phyloP scores from a whole-genome alignment of 2,113 vertebrate species.

The Zootoca vivipara region DNA sequence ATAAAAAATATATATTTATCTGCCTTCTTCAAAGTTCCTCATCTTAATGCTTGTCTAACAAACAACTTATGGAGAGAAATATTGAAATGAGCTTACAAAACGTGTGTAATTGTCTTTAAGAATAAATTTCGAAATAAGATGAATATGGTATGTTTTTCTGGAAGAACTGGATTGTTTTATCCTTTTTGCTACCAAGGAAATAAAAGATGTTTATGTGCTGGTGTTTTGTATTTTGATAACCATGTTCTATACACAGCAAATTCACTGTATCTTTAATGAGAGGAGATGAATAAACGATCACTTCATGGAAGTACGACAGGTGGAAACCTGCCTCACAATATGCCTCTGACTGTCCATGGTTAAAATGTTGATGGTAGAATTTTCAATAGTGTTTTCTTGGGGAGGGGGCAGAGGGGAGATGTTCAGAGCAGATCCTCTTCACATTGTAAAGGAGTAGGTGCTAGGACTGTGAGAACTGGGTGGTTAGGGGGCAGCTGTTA shows the following conservation, averaged over 20 bases:
- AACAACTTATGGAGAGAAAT: background rate
- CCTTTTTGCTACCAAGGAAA: conserved; percentile 31
- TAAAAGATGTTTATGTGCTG: conserved; percentile 38
- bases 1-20: background rate
- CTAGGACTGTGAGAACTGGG: background rate
- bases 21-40: conserved; percentile 11
- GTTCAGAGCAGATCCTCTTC: too few species aligned
- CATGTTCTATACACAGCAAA: conserved; percentile 20
- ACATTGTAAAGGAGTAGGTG: too few species aligned
- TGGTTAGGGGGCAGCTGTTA: background rate
- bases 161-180: conserved; percentile 5
- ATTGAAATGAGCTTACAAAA: background rate
- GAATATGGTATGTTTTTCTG: conserved; percentile 14
- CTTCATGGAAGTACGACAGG: background rate
- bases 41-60: background rate
- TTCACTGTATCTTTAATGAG: conserved; percentile 39
- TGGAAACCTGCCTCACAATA: background rate
- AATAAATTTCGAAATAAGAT: background rate
- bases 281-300: conserved; percentile 47
- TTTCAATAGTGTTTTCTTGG: background rate
- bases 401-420: background rate
- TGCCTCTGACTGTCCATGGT: background rate
- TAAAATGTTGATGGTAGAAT: background rate
- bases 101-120: background rate
- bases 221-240: conserved; percentile 48